Evolutionary conservation across 2,888 invertebrate species (phyloP), one percentile per base, ranked within the genome.

Genomic region (Theodoxus fluviatilis): DNA sequence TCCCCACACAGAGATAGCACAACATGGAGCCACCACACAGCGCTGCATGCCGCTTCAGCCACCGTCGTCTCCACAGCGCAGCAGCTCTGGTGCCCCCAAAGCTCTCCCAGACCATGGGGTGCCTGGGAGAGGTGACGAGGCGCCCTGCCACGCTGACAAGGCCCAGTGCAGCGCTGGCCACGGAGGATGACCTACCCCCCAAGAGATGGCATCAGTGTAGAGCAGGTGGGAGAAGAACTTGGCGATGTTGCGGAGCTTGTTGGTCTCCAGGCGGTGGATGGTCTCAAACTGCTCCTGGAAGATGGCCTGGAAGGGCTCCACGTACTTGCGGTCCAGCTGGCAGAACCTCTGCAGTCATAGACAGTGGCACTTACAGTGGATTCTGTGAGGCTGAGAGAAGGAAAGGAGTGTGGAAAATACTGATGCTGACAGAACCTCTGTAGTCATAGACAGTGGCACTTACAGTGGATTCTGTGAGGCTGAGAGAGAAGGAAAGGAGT

Each of bases 201-300:
- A 99, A 64, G 94, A 92, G 68, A 99, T 97, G 0, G 98, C 96
- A 87, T 99, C 98, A 0, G 98, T 97, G 81, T 94, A 94, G 0
- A 99, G 89, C 1, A 99, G 90, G 89, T 99, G 98, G 0, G 96
- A 95, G 88, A 98, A 98, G 84, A 99, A 95, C 85, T 97, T 97
- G 84, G 96, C 95, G 0, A 98, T 95, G 87, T 99, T 99, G 40
- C 98, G 90, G 69, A 99, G 88, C 76, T 98, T 93, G 86, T 97
- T 97, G 18, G 96, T 96, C 83, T 98, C 98, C 75, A 99, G 89
- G 67, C 98, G 91, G 86, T 99, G 98, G 71, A 89, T 88, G 3
- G 98, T 98, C 52, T 93, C 91, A 84, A 98, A 99, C 0, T 98
- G 96, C 84, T 97, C 96, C 83, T 92, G 92, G 84, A 98, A 98